Base-by-base conservation (phyloP, 2,113 vertebrate genomes). In the Centropus unirufus region DNA sequence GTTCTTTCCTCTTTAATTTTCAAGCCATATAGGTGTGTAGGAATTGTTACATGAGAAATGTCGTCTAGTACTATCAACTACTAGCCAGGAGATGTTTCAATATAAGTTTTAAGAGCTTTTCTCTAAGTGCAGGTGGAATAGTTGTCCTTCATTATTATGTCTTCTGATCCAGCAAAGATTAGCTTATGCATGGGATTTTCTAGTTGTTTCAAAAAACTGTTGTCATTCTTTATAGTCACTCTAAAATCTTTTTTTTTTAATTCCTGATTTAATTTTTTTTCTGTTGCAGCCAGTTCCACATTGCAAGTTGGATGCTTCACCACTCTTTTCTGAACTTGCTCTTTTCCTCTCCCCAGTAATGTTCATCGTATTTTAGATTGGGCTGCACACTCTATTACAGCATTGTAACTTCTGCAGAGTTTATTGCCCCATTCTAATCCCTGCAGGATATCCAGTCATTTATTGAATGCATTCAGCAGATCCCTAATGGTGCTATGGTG, bases 381-480 rank as follows among this genome's bases (percentile, higher is more conserved):
- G 23, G 11, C 63, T 40, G 79, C 42, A 52, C 23, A 21, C 6
- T 77, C 75, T 24, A 17, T 54, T 90, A 24, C 39, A 74, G 51
- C 67, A 64, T 40, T 44, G 12, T 64, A 82, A 59, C 62, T 84
- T 84, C 69, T 61, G 36, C 58, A 84, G 74, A 30, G 39, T 64
- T 95, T 91, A 91, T 92, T 77, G 27, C 23, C 32, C 47, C 32
- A 8, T 66, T 42, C 86, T 95, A 92, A 95, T 95, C 94, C 94
- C 64, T 72, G 57, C 2, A 4, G 61, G 34, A 27, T 54, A 85
- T 89, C 76, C 86, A 92, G 86, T 67, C 57, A 57, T 91, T 82
- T 82, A 92, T 58, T 89, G 87, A 96, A 84, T 76, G 66, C 54
- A 32, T 73, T 89, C 80, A 92, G 74, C 69, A 62, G 62, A 91